Evolutionary conservation across 1,140 invertebrate genomes (phyloP), one percentile per base, ranked within the genome.

Genomic region (Achroia grisella): DNA sequence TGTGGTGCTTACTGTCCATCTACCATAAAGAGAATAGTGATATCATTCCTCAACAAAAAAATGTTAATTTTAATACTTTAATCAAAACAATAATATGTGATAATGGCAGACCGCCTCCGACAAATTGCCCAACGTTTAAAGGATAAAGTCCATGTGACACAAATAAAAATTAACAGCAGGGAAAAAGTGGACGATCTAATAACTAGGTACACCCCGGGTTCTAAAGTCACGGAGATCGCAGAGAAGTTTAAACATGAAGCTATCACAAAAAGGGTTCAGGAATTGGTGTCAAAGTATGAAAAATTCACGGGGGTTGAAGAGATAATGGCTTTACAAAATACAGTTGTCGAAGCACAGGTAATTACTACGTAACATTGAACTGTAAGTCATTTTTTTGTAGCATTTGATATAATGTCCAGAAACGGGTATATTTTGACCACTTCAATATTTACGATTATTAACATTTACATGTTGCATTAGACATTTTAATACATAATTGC

Each of bases 231-330:
- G 0, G 74, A 79, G 37, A 56, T 85, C 10, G 75, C 78, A 3
- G 75, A 82, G 33, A 81, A 70, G 23, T 71, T 85, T 12, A 82
- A 72, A 62, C 66, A 76, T 8, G 71, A 77, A 23, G 57, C 51
- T 13, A 52, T 85, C 4, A 46, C 67, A 0, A 62, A 53, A 32
- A 81, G 58, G 56, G 73, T 82, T 0, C 67, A 71, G 37, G 78
- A 85, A 29, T 36, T 85, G 13, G 75, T 85, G 10, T 50, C 63
- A n/a, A 72, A 61, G 52, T 87, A 87, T 69, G 86, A 87, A 40
- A 84, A 86, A 50, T 86, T 86, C 23, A 87, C 83, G 0, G 86
- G 86, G 8, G 84, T 86, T 4, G 73, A 83, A 14, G 86, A 87
- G 56, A 85, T 87, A 27, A 82, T 86, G 78, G 71, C 76, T 5